Evolutionary conservation across 2,113 vertebrate species (phyloP).

Genomic region (Galbula dea): DNA sequence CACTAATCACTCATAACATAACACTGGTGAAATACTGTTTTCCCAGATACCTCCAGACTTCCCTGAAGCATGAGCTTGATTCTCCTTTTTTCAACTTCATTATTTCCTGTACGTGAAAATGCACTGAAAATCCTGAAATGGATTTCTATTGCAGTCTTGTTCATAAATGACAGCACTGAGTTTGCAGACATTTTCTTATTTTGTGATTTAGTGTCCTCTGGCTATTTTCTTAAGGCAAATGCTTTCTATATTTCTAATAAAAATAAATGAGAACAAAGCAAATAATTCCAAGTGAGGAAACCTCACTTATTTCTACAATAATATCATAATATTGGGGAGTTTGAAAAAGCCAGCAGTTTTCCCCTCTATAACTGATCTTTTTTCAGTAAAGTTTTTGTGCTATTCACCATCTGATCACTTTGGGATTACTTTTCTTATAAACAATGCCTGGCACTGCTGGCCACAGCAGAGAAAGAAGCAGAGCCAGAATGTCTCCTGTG

Average conservation of each 20-base stretch:
- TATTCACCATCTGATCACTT: not conserved
- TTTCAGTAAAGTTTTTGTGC: not conserved
- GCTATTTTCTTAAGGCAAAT: not conserved
- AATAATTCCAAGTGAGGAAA: not conserved
- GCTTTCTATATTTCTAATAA: not conserved
- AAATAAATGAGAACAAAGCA: not conserved
- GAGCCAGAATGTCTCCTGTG: slow-evolving; percentile 1
- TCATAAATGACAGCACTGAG: not conserved
- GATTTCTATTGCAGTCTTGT: not conserved
- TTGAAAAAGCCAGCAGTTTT: not conserved
- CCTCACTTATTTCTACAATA: not conserved
- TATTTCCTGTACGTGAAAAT: not conserved
- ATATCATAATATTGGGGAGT: not conserved
- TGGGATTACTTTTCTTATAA: not conserved
- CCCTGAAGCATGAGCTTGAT: not conserved
- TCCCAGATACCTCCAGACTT: not conserved
- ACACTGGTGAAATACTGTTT: not conserved
- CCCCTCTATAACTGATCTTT: not conserved
- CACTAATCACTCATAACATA: not conserved
- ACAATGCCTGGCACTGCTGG: not conserved
- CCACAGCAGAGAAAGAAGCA: not conserved
- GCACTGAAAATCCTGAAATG: no score
- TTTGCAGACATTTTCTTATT: not conserved
- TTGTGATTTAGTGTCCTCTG: not conserved
- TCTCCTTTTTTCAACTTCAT: not conserved